Percentiles rank a stretch among this genome's conserved stretches.
These are phyloP conservation scores for Eristalis intricaria DNA, from an alignment of 2,888 invertebrate genomes.

Conservation along the genomic window DNA sequence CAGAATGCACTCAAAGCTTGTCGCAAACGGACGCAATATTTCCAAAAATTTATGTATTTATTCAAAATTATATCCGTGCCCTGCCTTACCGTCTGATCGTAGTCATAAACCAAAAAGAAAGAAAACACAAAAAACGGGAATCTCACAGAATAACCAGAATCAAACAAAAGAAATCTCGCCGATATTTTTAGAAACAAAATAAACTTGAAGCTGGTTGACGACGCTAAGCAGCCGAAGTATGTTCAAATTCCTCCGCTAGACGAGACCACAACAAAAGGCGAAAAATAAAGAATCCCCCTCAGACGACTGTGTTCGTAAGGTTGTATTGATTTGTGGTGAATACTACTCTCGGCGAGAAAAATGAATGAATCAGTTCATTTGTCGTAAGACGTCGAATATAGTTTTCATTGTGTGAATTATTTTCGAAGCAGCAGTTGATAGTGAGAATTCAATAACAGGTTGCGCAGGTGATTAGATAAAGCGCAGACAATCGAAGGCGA, in stretches of 20 bases:
- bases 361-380: not conserved
- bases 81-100: not conserved
- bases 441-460: slow-evolving; percentile 31
- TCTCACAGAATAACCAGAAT: not conserved
- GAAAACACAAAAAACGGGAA: not conserved
- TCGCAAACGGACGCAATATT: not conserved
- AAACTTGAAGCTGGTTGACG: not conserved
- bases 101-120: not conserved
- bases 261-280: not conserved
- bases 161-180: not conserved
- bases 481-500: not conserved
- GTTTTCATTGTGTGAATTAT: not conserved
- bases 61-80: not conserved
- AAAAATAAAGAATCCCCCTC: not conserved
- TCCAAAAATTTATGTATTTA: not conserved
- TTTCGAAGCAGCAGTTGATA: not conserved
- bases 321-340: not conserved
- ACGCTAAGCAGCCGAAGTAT: not conserved
- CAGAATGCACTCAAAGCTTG: not conserved
- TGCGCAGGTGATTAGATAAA: slow-evolving; percentile 41
- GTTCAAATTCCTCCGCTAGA: not conserved
- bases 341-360: not conserved
- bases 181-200: not conserved
- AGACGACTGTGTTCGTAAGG: not conserved
- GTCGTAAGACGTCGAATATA: not conserved